These are phyloP conservation scores for Pyxicephalus adspersus DNA, from an alignment of 2,113 vertebrate species.

Conservation along the genomic window DNA sequence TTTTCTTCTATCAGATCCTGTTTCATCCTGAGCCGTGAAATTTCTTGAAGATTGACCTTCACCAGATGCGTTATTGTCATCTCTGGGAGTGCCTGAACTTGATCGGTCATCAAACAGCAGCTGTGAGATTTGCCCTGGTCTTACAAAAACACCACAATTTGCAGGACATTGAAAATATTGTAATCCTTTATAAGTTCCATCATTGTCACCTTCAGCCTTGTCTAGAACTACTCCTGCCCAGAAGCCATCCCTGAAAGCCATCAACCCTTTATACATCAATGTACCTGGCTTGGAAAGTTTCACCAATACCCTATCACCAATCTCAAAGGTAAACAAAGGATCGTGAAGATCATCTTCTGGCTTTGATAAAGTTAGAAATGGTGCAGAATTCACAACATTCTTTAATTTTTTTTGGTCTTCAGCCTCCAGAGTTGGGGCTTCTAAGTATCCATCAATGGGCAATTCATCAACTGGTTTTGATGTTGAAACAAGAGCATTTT, in stretches of 20 bases:
- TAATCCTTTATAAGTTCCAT: slow-evolving; percentile 61
- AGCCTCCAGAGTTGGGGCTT: neutral
- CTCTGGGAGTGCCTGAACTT: neutral
- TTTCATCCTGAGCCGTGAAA: neutral
- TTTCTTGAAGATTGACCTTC: slow-evolving; percentile 21
- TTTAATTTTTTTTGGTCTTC: neutral
- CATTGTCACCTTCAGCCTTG: slow-evolving; percentile 58
- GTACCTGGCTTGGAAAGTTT: slow-evolving; percentile 61
- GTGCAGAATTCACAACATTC: neutral
- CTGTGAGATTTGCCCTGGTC: slow-evolving; percentile 64
- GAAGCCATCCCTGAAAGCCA: slow-evolving; percentile 58
- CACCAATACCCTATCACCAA: slow-evolving; percentile 63
- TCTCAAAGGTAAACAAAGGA: slow-evolving; percentile 53
- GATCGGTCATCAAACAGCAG: slow-evolving; percentile 37
- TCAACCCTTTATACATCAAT: slow-evolving; percentile 60
- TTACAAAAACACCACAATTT: slow-evolving; percentile 65
- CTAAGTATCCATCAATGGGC: neutral
- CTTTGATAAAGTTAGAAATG: neutral
- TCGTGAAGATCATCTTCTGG: slow-evolving; percentile 34
- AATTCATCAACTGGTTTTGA: neutral
- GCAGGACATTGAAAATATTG: slow-evolving; percentile 64
- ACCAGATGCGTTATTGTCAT: slow-evolving; percentile 23
- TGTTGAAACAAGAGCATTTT: slow-evolving; percentile 37
- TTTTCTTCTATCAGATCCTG: neutral
- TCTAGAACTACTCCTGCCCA: slow-evolving; percentile 67